phyloP scores from a whole-genome alignment of 2,797 vertebrate species.

The Dicrostonyx torquatus region DNA sequence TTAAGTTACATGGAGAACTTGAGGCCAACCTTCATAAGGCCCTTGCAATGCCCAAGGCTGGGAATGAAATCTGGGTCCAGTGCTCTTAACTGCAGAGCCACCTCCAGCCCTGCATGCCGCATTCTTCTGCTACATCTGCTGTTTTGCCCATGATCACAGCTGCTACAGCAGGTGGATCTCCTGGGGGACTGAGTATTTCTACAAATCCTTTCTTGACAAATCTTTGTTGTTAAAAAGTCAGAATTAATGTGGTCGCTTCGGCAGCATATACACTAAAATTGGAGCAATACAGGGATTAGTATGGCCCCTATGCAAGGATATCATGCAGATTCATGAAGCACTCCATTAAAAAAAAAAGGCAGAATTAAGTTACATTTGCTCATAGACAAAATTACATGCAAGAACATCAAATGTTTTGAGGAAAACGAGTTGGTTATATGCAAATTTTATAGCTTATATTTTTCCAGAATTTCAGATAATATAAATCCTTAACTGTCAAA shows the following conservation, averaged over 20 bases:
- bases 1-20: neutral
- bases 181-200: neutral
- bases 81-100: neutral
- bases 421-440: neutral
- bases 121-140: neutral
- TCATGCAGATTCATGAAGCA: too few relatives aligned
- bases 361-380: neutral
- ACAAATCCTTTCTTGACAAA: neutral
- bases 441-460: neutral
- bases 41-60: neutral
- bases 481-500: neutral
- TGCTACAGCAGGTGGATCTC: neutral
- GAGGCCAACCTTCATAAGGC: neutral
- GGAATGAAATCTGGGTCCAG: neutral
- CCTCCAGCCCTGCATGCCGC: neutral
- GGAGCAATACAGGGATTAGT: too few relatives aligned
- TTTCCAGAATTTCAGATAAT: neutral
- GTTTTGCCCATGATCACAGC: neutral
- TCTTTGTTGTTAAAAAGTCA: neutral
- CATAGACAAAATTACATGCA: neutral
- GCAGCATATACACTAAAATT: too few relatives aligned
- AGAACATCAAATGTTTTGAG: neutral
- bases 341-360: neutral
- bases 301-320: too few relatives aligned
- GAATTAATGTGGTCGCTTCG: neutral